A percentile compares a stretch with the other conserved stretches of the same genome.
phyloP scores from a whole-genome alignment of 2,797 vertebrate genomes.

The Erpetoichthys calabaricus region DNA sequence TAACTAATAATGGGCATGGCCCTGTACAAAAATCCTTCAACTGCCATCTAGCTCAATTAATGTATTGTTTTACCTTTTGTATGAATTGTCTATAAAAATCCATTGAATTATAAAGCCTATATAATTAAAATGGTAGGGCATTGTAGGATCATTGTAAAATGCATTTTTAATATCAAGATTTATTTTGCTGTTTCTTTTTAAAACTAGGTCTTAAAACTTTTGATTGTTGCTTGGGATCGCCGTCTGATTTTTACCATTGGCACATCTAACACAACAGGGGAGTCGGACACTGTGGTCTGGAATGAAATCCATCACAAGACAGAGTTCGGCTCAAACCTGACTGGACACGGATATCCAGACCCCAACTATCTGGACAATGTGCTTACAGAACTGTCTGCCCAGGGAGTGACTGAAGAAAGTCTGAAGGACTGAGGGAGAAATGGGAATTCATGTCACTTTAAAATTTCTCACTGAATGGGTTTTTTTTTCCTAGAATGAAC shows the following conservation, averaged over 20 bases:
- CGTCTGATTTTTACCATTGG: constrained; percentile 92
- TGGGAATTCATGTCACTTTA: not conserved
- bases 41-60: too few species aligned
- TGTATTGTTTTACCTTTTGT: too few species aligned
- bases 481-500: too few species aligned
- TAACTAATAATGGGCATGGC: too few species aligned
- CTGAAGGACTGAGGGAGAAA: constrained; percentile 65
- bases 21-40: too few species aligned
- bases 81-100: too few species aligned
- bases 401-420: constrained; percentile 74
- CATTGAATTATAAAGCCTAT: too few species aligned
- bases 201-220: constrained; percentile 69
- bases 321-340: constrained; percentile 91
- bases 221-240: constrained; percentile 86
- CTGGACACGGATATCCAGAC: constrained; percentile 86
- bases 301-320: constrained; percentile 97
- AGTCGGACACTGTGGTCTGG: constrained; percentile 89
- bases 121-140: not conserved
- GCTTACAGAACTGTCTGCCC: constrained; percentile 74
- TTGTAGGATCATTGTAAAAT: not conserved
- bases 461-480: too few species aligned
- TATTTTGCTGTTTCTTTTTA: not conserved
- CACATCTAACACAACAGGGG: constrained; percentile 89
- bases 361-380: constrained; percentile 91
- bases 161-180: not conserved